Base-by-base conservation (phyloP, 2,797 vertebrate genomes). In the Australoheros facetus region DNA sequence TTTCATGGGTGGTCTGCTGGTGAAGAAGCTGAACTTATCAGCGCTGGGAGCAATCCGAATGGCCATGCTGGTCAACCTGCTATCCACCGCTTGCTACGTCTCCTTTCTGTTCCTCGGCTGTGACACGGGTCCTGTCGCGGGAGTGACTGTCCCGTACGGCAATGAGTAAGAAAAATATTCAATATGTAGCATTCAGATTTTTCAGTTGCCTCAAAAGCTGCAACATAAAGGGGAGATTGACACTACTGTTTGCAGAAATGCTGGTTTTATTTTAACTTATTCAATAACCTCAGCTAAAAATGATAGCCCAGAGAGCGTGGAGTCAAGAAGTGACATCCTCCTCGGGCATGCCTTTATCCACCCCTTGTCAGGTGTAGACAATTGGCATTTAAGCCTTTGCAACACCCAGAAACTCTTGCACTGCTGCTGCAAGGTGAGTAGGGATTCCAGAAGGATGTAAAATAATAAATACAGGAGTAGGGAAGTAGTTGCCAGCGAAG, bases 71-170 rank as follows among this genome's bases (percentile, higher is more conserved):
- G 98, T 99, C 92, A 99, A 99, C 94, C 93, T 99, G 90, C 96
- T 99, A 76, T 99, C 98, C 93, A 99, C 98, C 0, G 96, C 97
- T 74, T 99, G 98, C 93, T 99, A 99, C 2, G 93, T 99, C 81
- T 99, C 98, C 59, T 99, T 99, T 95, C 97, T 99, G 66, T 99
- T 99, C 95, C 96, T 99, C 87, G 98, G 98, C 75, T 99, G 98
- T 0, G 97, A 99, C 93, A 99, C 97, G 0, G 98, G 97, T 23
- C 96, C 96, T 0, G 98, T 99, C 73, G 98, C 98, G 16, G 98
- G 98, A 26, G 97, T 99, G 83, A 99, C 98, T 1, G 94, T 98
- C 88, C 78, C 92, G 81, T 99, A 99, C 77, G 91, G 91, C 95
- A 99, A 99, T 91, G 92, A 94, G 98, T 99, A 93, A 97, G 97